Evolutionary conservation across 2,888 invertebrate species (phyloP).

Genomic region (Lasioglossum malachurum): DNA sequence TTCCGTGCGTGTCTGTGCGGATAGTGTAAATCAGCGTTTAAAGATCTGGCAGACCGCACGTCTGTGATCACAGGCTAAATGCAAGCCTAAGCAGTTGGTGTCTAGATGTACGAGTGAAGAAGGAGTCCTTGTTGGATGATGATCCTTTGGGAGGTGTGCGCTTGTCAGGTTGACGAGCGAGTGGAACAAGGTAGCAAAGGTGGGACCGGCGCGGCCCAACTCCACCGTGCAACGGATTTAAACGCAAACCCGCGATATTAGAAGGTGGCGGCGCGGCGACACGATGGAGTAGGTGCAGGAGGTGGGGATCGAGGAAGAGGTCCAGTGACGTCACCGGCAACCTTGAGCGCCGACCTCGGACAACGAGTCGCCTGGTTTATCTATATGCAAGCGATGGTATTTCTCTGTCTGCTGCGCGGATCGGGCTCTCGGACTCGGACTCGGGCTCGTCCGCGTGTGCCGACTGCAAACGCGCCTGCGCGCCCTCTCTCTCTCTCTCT

Average conservation of each 20-base stretch:
- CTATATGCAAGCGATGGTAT: slow-evolving; percentile 68
- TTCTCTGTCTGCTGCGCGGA: slow-evolving; percentile 44
- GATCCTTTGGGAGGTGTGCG: background rate
- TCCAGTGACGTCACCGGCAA: slow-evolving; percentile 81
- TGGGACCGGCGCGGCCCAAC: slow-evolving; percentile 15
- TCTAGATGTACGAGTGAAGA: background rate
- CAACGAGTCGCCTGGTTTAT: slow-evolving; percentile 76
- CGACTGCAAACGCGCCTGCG: slow-evolving; percentile 56
- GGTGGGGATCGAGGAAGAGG: slow-evolving; percentile 67
- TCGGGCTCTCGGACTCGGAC: background rate
- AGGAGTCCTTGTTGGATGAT: background rate
- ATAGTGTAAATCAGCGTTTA: background rate
- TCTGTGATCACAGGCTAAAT: background rate
- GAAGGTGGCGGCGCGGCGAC: slow-evolving; percentile 59
- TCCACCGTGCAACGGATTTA: slow-evolving; percentile 58
- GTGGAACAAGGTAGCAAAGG: slow-evolving; percentile 11
- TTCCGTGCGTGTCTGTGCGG: too few relatives aligned
- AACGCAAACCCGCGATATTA: slow-evolving; percentile 65
- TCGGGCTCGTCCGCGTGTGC: slow-evolving; percentile 22
- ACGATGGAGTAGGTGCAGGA: slow-evolving; percentile 45
- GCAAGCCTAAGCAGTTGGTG: background rate
- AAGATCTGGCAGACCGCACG: background rate
- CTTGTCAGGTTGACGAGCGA: background rate
- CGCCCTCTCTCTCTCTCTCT: background rate
- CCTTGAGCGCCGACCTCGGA: slow-evolving; percentile 84